Evolutionary conservation across 2,113 vertebrate genomes (phyloP).

Genomic region (Pituophis catenifer): DNA sequence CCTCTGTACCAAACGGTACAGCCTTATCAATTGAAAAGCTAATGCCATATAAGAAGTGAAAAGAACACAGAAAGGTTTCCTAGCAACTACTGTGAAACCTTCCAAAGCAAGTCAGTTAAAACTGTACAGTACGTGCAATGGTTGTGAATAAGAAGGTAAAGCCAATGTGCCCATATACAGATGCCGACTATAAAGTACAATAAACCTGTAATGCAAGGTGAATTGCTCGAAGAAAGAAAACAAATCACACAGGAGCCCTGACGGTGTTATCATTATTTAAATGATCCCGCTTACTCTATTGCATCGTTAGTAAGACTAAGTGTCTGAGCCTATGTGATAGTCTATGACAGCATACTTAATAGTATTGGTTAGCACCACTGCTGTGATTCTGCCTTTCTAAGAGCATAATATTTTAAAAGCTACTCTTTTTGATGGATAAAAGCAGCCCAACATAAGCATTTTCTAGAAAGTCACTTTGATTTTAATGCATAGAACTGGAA

Average conservation of each 20-base stretch:
- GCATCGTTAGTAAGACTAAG: slow-evolving; percentile 47
- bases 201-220: slow-evolving; percentile 62
- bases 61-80: slow-evolving; percentile 75
- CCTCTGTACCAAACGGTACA: slow-evolving; percentile 65
- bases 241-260: slow-evolving; percentile 65
- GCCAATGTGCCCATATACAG: slow-evolving; percentile 61
- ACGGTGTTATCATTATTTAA: slow-evolving; percentile 71
- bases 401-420: slow-evolving; percentile 25
- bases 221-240: slow-evolving; percentile 59
- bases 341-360: slow-evolving; percentile 47
- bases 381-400: slow-evolving; percentile 20
- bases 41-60: slow-evolving; percentile 70
- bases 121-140: slow-evolving; percentile 60
- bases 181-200: slow-evolving; percentile 64
- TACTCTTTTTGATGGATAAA: background rate
- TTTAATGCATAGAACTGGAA: background rate
- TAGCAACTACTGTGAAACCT: slow-evolving; percentile 74
- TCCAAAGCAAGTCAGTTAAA: slow-evolving; percentile 75
- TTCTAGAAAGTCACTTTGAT: slow-evolving; percentile 22
- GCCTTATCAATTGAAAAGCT: slow-evolving; percentile 73
- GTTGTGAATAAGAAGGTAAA: slow-evolving; percentile 62
- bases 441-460: slow-evolving; percentile 13
- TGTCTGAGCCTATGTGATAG: slow-evolving; percentile 41
- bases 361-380: slow-evolving; percentile 16
- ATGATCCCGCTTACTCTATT: slow-evolving; percentile 63